A percentile compares a stretch with the other conserved stretches of the same genome.
Evolutionary conservation across 2,888 invertebrate genomes (phyloP).

Genomic region (Automeris io): DNA sequence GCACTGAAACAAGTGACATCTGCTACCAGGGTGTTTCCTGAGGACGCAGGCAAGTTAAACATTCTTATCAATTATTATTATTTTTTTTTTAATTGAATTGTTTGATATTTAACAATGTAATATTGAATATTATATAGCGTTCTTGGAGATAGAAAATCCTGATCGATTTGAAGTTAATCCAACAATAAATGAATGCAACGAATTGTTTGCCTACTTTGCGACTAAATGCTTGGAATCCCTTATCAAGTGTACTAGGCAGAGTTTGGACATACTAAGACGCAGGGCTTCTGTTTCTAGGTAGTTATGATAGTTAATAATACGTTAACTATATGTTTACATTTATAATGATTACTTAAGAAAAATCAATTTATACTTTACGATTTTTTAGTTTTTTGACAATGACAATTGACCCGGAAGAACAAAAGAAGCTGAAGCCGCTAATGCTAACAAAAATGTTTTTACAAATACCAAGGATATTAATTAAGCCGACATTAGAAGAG

Average conservation of each 20-base stretch:
- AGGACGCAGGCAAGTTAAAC: slow-evolving; percentile 71
- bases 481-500: slow-evolving; percentile 82
- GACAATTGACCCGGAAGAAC: slow-evolving; percentile 63
- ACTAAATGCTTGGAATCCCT: slow-evolving; percentile 84
- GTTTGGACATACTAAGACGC: slow-evolving; percentile 83
- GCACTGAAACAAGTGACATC: slow-evolving; percentile 79
- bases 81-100: background rate
- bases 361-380: background rate
- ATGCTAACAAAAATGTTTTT: slow-evolving; percentile 80
- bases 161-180: slow-evolving; percentile 75
- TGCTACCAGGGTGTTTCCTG: slow-evolving; percentile 72
- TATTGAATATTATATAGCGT: slow-evolving; percentile 54
- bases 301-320: background rate
- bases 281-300: slow-evolving; percentile 73
- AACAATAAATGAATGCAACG: slow-evolving; percentile 85
- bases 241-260: slow-evolving; percentile 83
- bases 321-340: background rate
- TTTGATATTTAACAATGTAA: background rate
- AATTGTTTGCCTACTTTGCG: slow-evolving; percentile 88
- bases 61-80: background rate
- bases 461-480: slow-evolving; percentile 79
- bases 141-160: slow-evolving; percentile 79
- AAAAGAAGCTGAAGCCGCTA: slow-evolving; percentile 71
- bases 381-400: slow-evolving; percentile 62
- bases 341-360: background rate